phyloP scores from a whole-genome alignment of 2,113 vertebrate species.

The Hiodon alosoides region DNA sequence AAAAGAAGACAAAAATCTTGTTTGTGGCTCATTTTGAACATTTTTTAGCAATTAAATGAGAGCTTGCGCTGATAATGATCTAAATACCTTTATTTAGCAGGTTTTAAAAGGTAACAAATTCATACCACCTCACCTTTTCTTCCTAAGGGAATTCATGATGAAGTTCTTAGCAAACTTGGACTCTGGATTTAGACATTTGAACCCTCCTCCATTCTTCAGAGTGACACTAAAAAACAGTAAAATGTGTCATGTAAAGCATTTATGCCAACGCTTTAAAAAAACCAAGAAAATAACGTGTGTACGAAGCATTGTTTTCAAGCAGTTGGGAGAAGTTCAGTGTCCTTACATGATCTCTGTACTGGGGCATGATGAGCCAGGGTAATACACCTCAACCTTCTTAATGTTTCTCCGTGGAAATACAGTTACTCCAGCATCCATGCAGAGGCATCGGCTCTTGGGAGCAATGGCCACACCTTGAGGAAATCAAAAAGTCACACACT shows the following conservation, averaged over 20 bases:
- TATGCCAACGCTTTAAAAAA: neutral
- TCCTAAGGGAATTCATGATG: slow-evolving; percentile 12
- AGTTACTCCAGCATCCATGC: slow-evolving; percentile 14
- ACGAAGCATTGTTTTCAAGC: neutral
- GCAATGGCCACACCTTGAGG: slow-evolving; percentile 5
- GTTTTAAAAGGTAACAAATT: neutral
- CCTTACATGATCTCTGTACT: slow-evolving; percentile 13
- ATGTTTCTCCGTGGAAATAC: slow-evolving; percentile 11
- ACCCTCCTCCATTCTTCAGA: neutral
- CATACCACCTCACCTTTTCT: neutral
- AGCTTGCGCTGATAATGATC: neutral
- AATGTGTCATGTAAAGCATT: neutral
- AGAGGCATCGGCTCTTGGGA: slow-evolving; percentile 11
- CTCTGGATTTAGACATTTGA: slow-evolving; percentile 14
- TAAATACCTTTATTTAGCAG: neutral
- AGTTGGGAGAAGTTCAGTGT: neutral
- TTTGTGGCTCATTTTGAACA: slow-evolving; percentile 22
- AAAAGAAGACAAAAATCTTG: slow-evolving; percentile 18
- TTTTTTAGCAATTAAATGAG: slow-evolving; percentile 16
- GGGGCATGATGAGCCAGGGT: neutral
- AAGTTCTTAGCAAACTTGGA: slow-evolving; percentile 16
- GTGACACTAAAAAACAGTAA: slow-evolving; percentile 7
- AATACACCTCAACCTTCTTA: slow-evolving; percentile 16
- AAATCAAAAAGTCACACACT: neutral
- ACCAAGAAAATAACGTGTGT: neutral